Conservation (phyloP, 1,140 invertebrate genomes). For the Sitophilus oryzae region DNA sequence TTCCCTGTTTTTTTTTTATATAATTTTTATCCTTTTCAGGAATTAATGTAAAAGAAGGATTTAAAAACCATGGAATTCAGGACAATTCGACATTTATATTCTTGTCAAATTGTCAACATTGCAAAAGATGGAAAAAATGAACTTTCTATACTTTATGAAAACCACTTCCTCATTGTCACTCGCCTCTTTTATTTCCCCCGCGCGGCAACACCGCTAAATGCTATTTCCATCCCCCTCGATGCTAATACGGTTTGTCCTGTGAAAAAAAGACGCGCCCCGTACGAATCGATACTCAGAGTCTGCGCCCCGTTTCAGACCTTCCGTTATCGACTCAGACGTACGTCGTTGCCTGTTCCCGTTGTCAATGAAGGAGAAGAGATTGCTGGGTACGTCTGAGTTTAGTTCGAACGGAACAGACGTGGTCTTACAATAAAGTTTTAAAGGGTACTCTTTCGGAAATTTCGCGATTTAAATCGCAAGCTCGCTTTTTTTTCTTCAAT, state of each 20-base stretch:
- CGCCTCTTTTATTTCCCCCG: neutral
- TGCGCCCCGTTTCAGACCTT: constrained; percentile 5
- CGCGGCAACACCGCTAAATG: constrained; percentile 4
- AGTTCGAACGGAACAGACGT: neutral
- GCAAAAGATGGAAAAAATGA: too few relatives aligned
- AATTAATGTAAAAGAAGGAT: too few relatives aligned
- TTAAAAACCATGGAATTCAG: too few relatives aligned
- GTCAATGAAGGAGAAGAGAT: neutral
- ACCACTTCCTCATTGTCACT: neutral
- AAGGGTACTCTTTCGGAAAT: neutral
- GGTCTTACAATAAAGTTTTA: neutral
- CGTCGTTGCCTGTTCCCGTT: neutral
- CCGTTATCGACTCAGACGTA: neutral
- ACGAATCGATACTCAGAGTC: constrained; percentile 19
- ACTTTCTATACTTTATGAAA: too few relatives aligned
- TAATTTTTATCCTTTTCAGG: too few relatives aligned
- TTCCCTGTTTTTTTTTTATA: too few relatives aligned
- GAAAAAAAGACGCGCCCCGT: constrained; percentile 19
- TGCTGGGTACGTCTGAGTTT: neutral
- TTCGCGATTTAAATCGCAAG: constrained; percentile 1
- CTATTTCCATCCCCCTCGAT: constrained; percentile 9
- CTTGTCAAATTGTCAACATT: too few relatives aligned
- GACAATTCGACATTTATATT: too few relatives aligned
- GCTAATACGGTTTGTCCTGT: constrained; percentile 17
- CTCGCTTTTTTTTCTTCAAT: too few relatives aligned